Base-by-base conservation (phyloP, 1,140 invertebrate species). In the Dinothrombium tinctorium region DNA sequence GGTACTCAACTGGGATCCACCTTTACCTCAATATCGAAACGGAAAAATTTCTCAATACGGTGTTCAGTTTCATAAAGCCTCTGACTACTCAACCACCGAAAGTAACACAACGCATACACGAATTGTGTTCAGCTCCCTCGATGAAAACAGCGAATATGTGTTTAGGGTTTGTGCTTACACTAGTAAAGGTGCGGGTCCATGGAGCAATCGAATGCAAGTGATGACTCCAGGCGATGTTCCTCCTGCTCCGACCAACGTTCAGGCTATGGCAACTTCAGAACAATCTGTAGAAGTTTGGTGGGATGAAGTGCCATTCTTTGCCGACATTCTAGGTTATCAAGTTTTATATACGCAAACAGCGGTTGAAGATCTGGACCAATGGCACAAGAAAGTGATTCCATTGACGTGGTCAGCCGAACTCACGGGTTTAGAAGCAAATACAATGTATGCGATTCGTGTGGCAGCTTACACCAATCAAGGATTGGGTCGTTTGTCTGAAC, bases 71-170 rank as follows among this genome's bases (percentile, higher is more conserved):
- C 76, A 83, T 51, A 86, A 90, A 54, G 73, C 74, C 37, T 78
- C 89, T 53, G 74, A 82, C 44, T 72, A 73, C 2, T 73, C 77
- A 22, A 68, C 74, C 6, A 68, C 73, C 20, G 74, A 79, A 51
- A 63, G 72, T 3, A 89, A 84, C 51, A 80, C 76, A 12, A 81
- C 79, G 3, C 58, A 66, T 17, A 76, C 70, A 0, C 74, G 67
- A 59, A 76, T 77, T 2, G 82, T 95, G 0, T 86, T 96, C 50
- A 78, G 73, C 6, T 75, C 79, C 49, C 62, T 98, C 17, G 86
- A 95, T 56, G 87, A 92, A 62, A 83, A 89, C 53, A 86, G 83
- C 0, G 83, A 94, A 55, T 98, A 96, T 57, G 72, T 28, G 17
- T 48, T 47, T 24, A 40, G 82, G 54, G 77, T 96, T 1, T 71